Evolutionary conservation across 2,888 invertebrate species (phyloP).

Genomic region (Venusia cambrica): DNA sequence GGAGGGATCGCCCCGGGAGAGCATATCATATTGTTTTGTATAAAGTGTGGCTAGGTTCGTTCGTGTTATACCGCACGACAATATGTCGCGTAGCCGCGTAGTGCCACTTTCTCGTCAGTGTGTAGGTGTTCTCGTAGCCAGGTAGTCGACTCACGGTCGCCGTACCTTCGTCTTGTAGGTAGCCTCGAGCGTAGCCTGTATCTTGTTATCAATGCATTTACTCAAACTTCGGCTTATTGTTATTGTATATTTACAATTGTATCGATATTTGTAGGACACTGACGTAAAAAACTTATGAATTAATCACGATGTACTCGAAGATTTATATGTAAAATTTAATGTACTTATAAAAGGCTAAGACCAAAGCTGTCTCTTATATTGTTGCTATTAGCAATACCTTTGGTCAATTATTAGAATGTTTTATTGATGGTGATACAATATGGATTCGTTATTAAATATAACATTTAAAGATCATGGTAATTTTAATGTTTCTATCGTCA

Average conservation of each 20-base stretch:
- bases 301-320: slow-evolving; percentile 46
- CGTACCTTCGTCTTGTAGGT: slow-evolving; percentile 50
- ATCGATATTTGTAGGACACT: slow-evolving; percentile 44
- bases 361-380: slow-evolving; percentile 68
- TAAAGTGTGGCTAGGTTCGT: slow-evolving; percentile 56
- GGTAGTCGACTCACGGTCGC: slow-evolving; percentile 40
- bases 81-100: slow-evolving; percentile 62
- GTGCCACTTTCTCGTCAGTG: slow-evolving; percentile 58
- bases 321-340: slow-evolving; percentile 57
- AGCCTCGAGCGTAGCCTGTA: slow-evolving; percentile 45
- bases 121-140: slow-evolving; percentile 70
- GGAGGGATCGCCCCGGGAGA: slow-evolving; percentile 38
- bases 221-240: slow-evolving; percentile 56
- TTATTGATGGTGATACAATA: slow-evolving; percentile 61
- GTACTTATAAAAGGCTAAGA: slow-evolving; percentile 70
- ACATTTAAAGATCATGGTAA: slow-evolving; percentile 49
- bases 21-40: slow-evolving; percentile 72
- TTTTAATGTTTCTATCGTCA: slow-evolving; percentile 49
- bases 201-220: slow-evolving; percentile 52
- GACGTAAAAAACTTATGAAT: slow-evolving; percentile 46
- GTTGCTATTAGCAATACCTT: slow-evolving; percentile 75
- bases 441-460: slow-evolving; percentile 60
- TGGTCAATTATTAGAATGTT: slow-evolving; percentile 79
- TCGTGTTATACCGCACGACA: slow-evolving; percentile 62
- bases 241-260: slow-evolving; percentile 52